These are phyloP conservation scores for Dipus sagitta DNA, from an alignment of 2,797 vertebrate species.

Conservation along the genomic window DNA sequence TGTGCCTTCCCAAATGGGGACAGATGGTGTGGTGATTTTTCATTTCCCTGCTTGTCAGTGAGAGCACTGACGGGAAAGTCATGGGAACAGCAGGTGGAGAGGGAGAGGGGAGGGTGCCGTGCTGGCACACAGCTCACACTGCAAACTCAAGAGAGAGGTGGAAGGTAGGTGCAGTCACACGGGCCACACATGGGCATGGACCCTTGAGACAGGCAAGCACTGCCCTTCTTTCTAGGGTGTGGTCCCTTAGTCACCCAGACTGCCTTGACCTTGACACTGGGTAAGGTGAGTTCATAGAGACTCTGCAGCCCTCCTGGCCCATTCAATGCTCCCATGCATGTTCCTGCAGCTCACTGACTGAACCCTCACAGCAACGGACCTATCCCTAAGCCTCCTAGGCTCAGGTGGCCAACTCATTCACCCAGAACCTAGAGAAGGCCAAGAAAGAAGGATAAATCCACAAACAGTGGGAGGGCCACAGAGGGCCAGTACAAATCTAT, in stretches of 20 bases:
- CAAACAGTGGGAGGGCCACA: neutral
- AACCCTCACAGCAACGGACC: neutral
- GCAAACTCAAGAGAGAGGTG: neutral
- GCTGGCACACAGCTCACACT: neutral
- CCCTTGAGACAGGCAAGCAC: neutral
- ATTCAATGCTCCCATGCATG: neutral
- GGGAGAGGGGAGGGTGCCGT: neutral
- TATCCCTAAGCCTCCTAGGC: neutral
- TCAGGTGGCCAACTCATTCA: neutral
- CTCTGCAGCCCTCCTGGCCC: neutral
- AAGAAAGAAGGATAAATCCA: neutral
- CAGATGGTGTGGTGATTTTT: neutral
- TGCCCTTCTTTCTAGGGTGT: neutral
- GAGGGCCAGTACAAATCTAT: neutral
- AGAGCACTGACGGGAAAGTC: neutral
- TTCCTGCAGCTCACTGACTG: neutral
- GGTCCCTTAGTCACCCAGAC: neutral
- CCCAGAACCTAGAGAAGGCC: neutral
- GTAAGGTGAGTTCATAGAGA: neutral
- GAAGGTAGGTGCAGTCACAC: neutral
- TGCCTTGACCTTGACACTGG: neutral
- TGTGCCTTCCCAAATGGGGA: neutral
- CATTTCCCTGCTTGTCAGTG: neutral
- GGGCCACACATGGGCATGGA: neutral
- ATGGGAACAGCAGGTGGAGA: accelerated